A percentile compares a stretch with the other conserved stretches of the same genome.
Conservation (phyloP, 2,113 vertebrate species). For the Cephalopholis sonnerati region DNA sequence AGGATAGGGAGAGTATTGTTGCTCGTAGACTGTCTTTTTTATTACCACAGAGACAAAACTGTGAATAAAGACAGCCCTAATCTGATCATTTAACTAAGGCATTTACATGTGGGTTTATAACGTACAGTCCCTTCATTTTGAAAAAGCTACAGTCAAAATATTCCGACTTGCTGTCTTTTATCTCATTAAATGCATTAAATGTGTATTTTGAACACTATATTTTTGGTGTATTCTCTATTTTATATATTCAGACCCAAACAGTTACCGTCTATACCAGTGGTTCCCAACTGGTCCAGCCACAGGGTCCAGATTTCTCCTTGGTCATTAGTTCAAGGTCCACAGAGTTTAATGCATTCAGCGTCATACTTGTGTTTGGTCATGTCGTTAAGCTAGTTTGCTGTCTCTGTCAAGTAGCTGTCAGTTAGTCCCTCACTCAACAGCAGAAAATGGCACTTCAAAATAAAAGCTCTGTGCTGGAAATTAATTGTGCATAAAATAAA, state of each 20-base stretch:
- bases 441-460: too few relatives aligned
- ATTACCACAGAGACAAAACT: neutral
- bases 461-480: too few relatives aligned
- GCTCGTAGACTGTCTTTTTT: neutral
- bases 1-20: conserved; percentile 15
- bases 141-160: neutral
- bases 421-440: too few relatives aligned
- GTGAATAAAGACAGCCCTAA: neutral
- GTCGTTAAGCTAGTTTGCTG: too few relatives aligned
- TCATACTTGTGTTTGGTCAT: too few relatives aligned
- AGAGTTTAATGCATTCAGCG: too few relatives aligned
- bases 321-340: too few relatives aligned
- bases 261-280: too few relatives aligned
- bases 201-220: neutral
- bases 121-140: neutral
- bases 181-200: neutral
- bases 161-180: neutral
- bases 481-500: too few relatives aligned
- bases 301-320: too few relatives aligned
- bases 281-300: too few relatives aligned
- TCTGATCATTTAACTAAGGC: neutral
- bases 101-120: neutral
- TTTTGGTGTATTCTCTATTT: neutral
- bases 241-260: neutral
- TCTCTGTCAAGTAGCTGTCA: too few relatives aligned